phyloP scores from a whole-genome alignment of 2,113 vertebrate genomes.

The Tenrec ecaudatus region DNA sequence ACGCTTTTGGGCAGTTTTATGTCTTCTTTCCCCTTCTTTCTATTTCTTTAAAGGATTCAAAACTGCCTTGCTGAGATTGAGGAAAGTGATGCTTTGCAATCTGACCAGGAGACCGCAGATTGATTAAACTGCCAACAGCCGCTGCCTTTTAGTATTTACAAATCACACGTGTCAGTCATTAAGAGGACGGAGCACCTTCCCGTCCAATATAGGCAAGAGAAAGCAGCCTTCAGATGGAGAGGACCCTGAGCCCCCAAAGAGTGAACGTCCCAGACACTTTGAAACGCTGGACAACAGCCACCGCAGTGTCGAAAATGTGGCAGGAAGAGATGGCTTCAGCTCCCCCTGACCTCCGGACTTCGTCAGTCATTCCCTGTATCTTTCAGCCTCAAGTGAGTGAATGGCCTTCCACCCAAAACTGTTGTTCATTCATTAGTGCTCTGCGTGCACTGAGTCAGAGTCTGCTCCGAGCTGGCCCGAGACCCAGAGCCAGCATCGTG shows the following conservation, averaged over 20 bases:
- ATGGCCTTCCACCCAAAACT: not conserved
- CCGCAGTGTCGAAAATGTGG: not conserved
- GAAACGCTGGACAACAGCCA: not conserved
- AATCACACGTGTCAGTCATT: slow-evolving; percentile 43
- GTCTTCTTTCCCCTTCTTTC: slow-evolving; percentile 16
- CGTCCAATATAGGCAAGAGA: slow-evolving; percentile 58
- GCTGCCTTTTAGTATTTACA: slow-evolving; percentile 56
- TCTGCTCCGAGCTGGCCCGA: not conserved
- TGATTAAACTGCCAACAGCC: slow-evolving; percentile 33
- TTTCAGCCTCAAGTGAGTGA: not conserved
- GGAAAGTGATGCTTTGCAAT: slow-evolving; percentile 33
- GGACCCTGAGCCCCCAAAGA: not conserved
- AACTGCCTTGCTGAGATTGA: slow-evolving; percentile 61
- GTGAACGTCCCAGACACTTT: not conserved
- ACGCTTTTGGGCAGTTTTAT: not conserved
- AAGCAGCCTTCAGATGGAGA: not conserved
- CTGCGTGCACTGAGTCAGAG: not conserved
- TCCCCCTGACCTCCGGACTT: not conserved
- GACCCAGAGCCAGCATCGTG: not conserved
- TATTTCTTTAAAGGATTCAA: not conserved
- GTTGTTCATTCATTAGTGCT: not conserved
- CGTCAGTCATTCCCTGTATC: not conserved
- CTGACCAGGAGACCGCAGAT: slow-evolving; percentile 55
- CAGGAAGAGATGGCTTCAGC: not conserved
- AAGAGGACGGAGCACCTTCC: slow-evolving; percentile 53